phyloP scores from a whole-genome alignment of 2,113 vertebrate genomes.

The Microtus oregoni region DNA sequence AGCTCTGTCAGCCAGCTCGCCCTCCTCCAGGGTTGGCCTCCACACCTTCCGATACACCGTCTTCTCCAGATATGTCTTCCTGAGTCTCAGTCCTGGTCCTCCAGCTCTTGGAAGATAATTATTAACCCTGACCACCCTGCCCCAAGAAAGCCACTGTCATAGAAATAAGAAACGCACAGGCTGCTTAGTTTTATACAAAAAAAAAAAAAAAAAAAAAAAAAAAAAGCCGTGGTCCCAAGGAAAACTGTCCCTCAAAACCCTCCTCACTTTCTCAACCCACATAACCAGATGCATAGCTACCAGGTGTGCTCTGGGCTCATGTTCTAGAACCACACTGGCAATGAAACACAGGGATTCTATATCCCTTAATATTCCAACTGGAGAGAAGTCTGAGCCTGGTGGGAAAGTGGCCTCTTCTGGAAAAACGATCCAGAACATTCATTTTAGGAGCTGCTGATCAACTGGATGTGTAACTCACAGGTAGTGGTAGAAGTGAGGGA shows the following conservation, averaged over 20 bases:
- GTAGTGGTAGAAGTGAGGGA: background rate
- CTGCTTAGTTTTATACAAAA: background rate
- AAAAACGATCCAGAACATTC: background rate
- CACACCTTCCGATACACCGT: background rate
- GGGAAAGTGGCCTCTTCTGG: background rate
- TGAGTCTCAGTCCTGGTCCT: background rate
- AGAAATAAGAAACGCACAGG: background rate
- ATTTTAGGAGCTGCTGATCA: background rate
- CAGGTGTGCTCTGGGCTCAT: background rate
- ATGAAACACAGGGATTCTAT: background rate
- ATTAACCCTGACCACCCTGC: background rate
- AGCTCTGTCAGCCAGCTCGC: rapidly evolving
- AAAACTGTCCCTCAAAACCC: background rate
- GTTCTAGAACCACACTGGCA: background rate
- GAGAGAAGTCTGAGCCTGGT: background rate
- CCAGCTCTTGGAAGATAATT: background rate
- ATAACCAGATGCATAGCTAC: background rate
- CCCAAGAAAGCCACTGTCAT: background rate
- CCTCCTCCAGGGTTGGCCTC: background rate
- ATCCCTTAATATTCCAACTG: background rate
- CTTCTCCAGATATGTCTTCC: background rate
- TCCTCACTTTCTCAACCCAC: background rate
- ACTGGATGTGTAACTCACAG: background rate
- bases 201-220: no score
- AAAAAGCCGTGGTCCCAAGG: background rate